A percentile compares a stretch with the other conserved stretches of the same genome.
phyloP scores from a whole-genome alignment of 2,113 vertebrate genomes.

The Bungarus multicinctus region DNA sequence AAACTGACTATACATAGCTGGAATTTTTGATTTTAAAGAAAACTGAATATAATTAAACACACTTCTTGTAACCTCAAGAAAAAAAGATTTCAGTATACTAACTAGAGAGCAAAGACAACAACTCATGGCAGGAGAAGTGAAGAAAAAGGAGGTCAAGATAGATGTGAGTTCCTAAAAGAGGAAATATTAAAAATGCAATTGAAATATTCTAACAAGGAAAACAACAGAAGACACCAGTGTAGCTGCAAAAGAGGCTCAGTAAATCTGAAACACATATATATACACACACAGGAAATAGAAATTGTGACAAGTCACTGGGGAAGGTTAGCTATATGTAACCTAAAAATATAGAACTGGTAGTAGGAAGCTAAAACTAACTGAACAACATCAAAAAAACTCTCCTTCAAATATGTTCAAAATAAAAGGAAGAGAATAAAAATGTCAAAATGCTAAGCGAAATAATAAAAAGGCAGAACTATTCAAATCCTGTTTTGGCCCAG shows the following conservation, averaged over 20 bases:
- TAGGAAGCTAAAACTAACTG: not conserved
- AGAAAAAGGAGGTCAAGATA: not conserved
- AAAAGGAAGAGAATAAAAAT: not conserved
- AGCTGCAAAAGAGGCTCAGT: not conserved
- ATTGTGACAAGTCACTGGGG: not conserved
- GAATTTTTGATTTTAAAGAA: not conserved
- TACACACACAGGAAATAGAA: not conserved
- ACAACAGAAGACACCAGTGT: not conserved
- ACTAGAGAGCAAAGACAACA: not conserved
- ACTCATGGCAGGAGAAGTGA: not conserved
- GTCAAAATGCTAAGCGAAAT: not conserved
- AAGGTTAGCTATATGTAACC: not conserved
- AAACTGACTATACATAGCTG: not conserved
- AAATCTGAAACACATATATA: not conserved
- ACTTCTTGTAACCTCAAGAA: not conserved
- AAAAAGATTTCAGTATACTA: not conserved
- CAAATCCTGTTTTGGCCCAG: not conserved
- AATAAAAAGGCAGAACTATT: not conserved
- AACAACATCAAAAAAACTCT: not conserved
- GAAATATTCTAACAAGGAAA: not conserved
- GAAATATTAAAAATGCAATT: not conserved
- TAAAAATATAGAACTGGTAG: not conserved
- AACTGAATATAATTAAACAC: not conserved
- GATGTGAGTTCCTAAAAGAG: not conserved
- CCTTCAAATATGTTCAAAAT: not conserved